A percentile compares a stretch with the other conserved stretches of the same genome.
Conservation (phyloP, 2,888 invertebrate species). For the Petrolisthes cinctipes region DNA sequence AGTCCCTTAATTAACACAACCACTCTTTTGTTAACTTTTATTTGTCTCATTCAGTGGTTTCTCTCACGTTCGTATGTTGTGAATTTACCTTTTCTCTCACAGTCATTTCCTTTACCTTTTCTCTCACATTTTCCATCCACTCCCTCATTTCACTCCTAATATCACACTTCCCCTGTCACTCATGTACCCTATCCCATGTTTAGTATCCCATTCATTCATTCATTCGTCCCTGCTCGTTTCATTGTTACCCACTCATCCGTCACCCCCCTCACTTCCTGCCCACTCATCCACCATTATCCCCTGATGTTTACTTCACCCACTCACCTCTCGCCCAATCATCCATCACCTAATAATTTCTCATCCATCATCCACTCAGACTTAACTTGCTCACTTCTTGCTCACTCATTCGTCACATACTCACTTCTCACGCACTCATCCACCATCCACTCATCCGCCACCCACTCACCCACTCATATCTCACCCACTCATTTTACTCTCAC, state of each 20-base stretch:
- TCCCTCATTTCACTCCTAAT: not conserved
- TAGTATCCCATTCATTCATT: not conserved
- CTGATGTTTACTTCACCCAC: no score
- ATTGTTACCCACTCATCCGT: not conserved
- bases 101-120: not conserved
- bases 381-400: not conserved
- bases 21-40: no score
- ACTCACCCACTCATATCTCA: not conserved
- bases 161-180: not conserved
- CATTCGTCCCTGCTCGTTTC: not conserved
- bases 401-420: constrained; percentile 9
- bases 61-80: not conserved
- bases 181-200: not conserved
- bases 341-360: not conserved
- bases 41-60: no score
- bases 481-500: not conserved
- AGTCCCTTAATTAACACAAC: no score
- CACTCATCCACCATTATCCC: not conserved
- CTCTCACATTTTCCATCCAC: no score
- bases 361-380: not conserved
- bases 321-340: not conserved
- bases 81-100: not conserved
- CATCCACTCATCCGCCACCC: not conserved
- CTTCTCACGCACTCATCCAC: not conserved
- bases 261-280: not conserved